A percentile compares a stretch with the other conserved stretches of the same genome.
These are phyloP conservation scores for Sebastes steindachneri DNA, from an alignment of 2,797 vertebrate species.

Conservation along the genomic window DNA sequence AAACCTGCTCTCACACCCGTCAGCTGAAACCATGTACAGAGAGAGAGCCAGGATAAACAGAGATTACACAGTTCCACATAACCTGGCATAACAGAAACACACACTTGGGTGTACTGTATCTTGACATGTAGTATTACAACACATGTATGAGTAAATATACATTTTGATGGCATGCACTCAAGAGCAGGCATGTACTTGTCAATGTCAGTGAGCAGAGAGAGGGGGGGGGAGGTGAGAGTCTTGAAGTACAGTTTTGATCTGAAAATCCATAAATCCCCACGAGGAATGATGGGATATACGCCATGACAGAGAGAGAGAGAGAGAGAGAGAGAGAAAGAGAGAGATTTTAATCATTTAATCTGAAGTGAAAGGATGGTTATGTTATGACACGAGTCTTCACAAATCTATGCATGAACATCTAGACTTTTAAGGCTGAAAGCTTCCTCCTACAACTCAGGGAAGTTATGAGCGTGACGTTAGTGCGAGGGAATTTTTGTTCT, in stretches of 20 bases:
- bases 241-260: slow-evolving; percentile 57
- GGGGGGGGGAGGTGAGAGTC: slow-evolving; percentile 1
- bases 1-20: slow-evolving; percentile 65
- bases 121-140: not conserved
- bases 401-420: slow-evolving; percentile 25
- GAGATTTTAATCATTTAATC: slow-evolving; percentile 58
- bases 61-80: slow-evolving; percentile 34
- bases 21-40: slow-evolving; percentile 38
- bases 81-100: slow-evolving; percentile 16
- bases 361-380: slow-evolving; percentile 38
- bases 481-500: not conserved
- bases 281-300: slow-evolving; percentile 42
- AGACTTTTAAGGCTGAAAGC: not conserved
- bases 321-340: not conserved
- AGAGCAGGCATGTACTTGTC: slow-evolving; percentile 35
- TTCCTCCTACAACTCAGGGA: not conserved
- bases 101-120: not conserved
- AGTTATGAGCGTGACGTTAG: not conserved
- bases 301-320: not conserved
- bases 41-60: slow-evolving; percentile 31
- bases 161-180: not conserved
- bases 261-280: slow-evolving; percentile 66
- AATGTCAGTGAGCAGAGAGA: slow-evolving; percentile 13
- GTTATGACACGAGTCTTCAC: slow-evolving; percentile 37
- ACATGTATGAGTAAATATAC: not conserved